Evolutionary conservation across 2,888 invertebrate species (phyloP).

Genomic region (Caradrina clavipalpis): DNA sequence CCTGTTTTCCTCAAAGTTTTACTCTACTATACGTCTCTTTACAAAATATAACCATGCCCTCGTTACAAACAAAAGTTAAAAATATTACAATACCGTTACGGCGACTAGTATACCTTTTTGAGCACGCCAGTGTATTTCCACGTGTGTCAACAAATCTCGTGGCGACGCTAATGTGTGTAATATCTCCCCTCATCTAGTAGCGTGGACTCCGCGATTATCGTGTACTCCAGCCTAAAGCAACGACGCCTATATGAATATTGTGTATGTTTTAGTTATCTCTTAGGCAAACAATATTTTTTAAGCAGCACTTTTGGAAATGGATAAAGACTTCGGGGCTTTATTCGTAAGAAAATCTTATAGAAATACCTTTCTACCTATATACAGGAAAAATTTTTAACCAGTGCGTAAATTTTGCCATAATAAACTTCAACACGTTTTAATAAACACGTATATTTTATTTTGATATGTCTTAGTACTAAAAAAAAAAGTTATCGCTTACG

Average conservation of each 20-base stretch:
- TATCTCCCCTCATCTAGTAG: conserved; percentile 65
- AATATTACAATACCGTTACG: background rate
- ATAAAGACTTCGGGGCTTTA: background rate
- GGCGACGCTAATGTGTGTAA: conserved; percentile 69
- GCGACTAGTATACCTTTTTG: background rate
- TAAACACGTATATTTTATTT: too few relatives aligned
- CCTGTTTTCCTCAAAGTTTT: background rate
- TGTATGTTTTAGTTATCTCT: conserved; percentile 7
- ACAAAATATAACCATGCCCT: too few relatives aligned
- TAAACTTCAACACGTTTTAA: too few relatives aligned
- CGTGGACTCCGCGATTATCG: conserved; percentile 47
- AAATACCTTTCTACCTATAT: too few relatives aligned
- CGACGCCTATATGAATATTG: conserved; percentile 11
- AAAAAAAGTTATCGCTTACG: too few relatives aligned
- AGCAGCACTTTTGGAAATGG: background rate
- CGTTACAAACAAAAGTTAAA: background rate
- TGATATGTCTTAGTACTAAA: too few relatives aligned
- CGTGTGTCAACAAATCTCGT: conserved; percentile 59
- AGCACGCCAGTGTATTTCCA: conserved; percentile 54
- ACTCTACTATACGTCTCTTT: background rate
- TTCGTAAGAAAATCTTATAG: too few relatives aligned
- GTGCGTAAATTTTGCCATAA: too few relatives aligned
- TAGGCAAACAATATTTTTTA: background rate
- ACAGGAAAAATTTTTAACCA: too few relatives aligned
- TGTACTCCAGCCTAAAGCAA: conserved; percentile 30